Percentiles rank a stretch among this genome's conserved stretches.
These are phyloP conservation scores for Drosophila melanica DNA, from an alignment of 1,140 invertebrate genomes.

Conservation along the genomic window DNA sequence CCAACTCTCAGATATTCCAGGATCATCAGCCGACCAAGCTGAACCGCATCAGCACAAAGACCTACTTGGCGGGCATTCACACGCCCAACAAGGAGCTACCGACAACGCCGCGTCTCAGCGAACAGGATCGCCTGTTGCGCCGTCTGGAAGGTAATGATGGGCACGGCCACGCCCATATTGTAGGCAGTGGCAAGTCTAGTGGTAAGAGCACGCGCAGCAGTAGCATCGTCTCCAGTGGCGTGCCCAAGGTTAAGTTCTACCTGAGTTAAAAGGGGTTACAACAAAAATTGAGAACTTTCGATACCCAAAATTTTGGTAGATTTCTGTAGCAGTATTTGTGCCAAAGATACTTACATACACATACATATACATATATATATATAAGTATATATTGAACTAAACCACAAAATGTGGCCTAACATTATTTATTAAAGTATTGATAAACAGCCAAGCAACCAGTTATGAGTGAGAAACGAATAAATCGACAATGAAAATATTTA, in stretches of 20 bases:
- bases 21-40: slow-evolving; percentile 82
- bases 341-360: slow-evolving; percentile 66
- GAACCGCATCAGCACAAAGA: slow-evolving; percentile 76
- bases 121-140: slow-evolving; percentile 74
- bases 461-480: slow-evolving; percentile 30
- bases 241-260: slow-evolving; percentile 78
- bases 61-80: slow-evolving; percentile 70
- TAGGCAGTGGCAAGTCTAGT: slow-evolving; percentile 61
- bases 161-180: slow-evolving; percentile 57
- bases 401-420: slow-evolving; percentile 69
- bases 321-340: slow-evolving; percentile 67
- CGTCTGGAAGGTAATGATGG: slow-evolving; percentile 83
- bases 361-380: too few relatives aligned
- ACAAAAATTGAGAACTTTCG: slow-evolving; percentile 5
- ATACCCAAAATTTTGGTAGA: slow-evolving; percentile 14
- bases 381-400: too few relatives aligned
- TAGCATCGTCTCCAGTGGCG: slow-evolving; percentile 68
- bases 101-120: slow-evolving; percentile 70
- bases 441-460: slow-evolving; percentile 32
- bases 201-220: slow-evolving; percentile 75
- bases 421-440: slow-evolving; percentile 53
- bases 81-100: slow-evolving; percentile 72
- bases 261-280: slow-evolving; percentile 42
- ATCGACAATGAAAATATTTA: slow-evolving; percentile 23
- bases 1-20: slow-evolving; percentile 83